These are phyloP conservation scores for Lineus longissimus DNA, from an alignment of 1,140 invertebrate species.

Conservation along the genomic window DNA sequence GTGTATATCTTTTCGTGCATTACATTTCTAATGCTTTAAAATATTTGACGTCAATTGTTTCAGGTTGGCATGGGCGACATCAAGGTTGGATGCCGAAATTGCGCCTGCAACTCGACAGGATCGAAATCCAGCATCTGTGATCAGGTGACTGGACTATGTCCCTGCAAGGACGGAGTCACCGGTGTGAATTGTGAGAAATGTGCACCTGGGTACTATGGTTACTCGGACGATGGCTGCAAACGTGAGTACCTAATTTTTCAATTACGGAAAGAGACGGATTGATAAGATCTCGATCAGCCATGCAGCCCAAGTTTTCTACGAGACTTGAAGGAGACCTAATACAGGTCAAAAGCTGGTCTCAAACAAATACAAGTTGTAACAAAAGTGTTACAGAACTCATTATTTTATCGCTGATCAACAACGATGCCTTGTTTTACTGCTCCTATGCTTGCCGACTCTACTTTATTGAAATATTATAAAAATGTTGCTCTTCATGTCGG, in stretches of 20 bases:
- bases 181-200: constrained; percentile 77
- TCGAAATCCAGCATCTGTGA: constrained; percentile 70
- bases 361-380: too few relatives aligned
- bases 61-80: constrained; percentile 60
- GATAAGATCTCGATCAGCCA: too few relatives aligned
- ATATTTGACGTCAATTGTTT: constrained; percentile 19
- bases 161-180: constrained; percentile 77
- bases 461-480: too few relatives aligned
- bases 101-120: constrained; percentile 75
- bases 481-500: too few relatives aligned
- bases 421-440: too few relatives aligned
- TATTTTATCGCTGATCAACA: too few relatives aligned
- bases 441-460: too few relatives aligned
- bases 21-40: background rate
- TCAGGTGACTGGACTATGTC: constrained; percentile 71
- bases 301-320: too few relatives aligned
- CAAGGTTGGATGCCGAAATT: constrained; percentile 57
- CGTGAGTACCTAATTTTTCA: constrained; percentile 22
- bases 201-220: constrained; percentile 75
- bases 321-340: too few relatives aligned
- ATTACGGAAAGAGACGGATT: too few relatives aligned
- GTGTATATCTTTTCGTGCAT: background rate
- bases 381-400: too few relatives aligned
- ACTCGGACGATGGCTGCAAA: constrained; percentile 71
- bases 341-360: too few relatives aligned